Evolutionary conservation across 2,888 invertebrate genomes (phyloP), one percentile per base, ranked within the genome.

Genomic region (Drosophila bunnanda): DNA sequence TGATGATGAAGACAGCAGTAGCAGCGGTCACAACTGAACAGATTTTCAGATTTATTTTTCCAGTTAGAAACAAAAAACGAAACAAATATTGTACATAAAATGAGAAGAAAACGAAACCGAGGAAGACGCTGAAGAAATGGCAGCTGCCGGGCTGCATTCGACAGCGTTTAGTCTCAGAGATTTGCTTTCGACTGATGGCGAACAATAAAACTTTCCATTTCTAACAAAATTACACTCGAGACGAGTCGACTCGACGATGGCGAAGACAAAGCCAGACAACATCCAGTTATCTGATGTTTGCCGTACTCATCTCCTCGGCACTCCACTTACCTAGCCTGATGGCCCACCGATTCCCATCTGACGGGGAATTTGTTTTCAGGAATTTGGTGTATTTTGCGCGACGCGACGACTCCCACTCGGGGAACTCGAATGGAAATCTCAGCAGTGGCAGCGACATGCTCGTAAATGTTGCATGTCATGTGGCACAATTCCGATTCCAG

Each of bases 121-220:
- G 25, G 32, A 25, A 17, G 52, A 17, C 48, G 9, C 44, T 5
- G 54, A 67, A 54, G 53, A 69, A 75, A 69, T 58, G 65, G 65
- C 85, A 82, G 85, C 82, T 83, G 80, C 69, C 62, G 56, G 56
- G 46, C 46, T 87, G 87, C 78, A 72, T 78, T 68, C 66, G 41
- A 73, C 67, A 81, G 56, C 85, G 65, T 85, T 84, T 83, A 76
- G 80, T 80, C 72, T 71, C 64, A 75, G 83, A 78, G 80, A 85
- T 78, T 84, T 76, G 76, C 67, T 79, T 79, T 68, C 67, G 74
- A 79, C 69, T 79, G 75, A 79, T 73, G 65, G 69, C 65, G 52
- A 79, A 83, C 82, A 83, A 88, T 76, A 79, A 84, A 85, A 85
- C 84, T 85, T 85, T 85, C 84, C 84, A 83, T 85, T 85, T 88